A percentile compares a stretch with the other conserved stretches of the same genome.
phyloP scores from a whole-genome alignment of 2,888 invertebrate species.

The Cremastinae sp. region DNA sequence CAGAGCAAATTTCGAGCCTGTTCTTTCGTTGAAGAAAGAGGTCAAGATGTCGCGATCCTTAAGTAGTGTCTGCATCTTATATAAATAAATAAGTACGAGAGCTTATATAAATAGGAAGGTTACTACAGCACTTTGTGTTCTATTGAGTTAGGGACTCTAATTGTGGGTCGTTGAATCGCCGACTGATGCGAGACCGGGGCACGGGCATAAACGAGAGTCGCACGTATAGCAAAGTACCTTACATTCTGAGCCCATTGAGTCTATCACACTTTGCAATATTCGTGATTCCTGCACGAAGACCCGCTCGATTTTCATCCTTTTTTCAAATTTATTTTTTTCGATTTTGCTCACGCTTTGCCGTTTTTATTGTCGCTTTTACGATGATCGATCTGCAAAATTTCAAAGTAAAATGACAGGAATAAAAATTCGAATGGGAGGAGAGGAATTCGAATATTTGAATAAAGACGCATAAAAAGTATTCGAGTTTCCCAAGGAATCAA shows the following conservation, averaged over 20 bases:
- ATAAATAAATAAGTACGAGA: not conserved
- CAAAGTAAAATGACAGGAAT: too few species aligned
- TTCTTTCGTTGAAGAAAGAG: too few species aligned
- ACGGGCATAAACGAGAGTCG: slow-evolving; percentile 8
- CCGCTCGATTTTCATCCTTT: not conserved
- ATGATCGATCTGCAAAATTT: too few species aligned
- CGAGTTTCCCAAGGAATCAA: slow-evolving; percentile 13
- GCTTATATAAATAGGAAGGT: slow-evolving; percentile 13
- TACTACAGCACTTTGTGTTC: slow-evolving; percentile 43
- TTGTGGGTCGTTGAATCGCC: slow-evolving; percentile 51
- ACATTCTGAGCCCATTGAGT: slow-evolving; percentile 6
- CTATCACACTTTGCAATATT: slow-evolving; percentile 26
- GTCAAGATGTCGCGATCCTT: not conserved
- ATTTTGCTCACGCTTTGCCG: not conserved
- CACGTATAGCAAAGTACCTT: slow-evolving; percentile 27
- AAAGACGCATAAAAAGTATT: not conserved
- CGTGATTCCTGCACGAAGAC: slow-evolving; percentile 20
- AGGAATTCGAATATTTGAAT: not conserved
- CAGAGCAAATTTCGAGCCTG: too few species aligned
- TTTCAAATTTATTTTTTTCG: not conserved
- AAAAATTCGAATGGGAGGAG: not conserved
- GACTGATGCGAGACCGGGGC: not conserved
- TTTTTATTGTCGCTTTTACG: too few species aligned
- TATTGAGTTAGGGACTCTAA: slow-evolving; percentile 44
- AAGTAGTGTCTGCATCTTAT: not conserved